These are phyloP conservation scores for Anser brachyrhynchus DNA, from an alignment of 2,113 vertebrate genomes.

Conservation along the genomic window DNA sequence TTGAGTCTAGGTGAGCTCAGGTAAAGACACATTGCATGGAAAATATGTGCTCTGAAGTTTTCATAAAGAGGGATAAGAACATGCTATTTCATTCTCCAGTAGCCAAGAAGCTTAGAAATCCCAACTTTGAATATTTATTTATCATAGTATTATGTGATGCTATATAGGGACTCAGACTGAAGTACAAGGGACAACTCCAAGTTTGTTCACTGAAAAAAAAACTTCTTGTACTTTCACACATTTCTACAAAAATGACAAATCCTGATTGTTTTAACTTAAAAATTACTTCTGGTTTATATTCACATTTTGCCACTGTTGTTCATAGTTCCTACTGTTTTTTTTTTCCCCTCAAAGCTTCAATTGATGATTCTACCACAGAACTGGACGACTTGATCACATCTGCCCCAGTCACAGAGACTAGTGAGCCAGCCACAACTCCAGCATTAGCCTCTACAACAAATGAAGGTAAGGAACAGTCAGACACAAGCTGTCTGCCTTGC, in stretches of 20 bases:
- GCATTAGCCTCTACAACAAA: fast-evolving
- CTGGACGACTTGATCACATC: fast-evolving
- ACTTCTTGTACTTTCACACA: background rate
- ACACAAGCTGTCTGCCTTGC: too few species aligned
- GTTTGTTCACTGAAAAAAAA: background rate
- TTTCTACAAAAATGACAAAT: background rate
- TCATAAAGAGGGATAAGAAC: background rate
- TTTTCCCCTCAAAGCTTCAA: background rate
- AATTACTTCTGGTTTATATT: background rate
- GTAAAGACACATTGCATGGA: background rate
- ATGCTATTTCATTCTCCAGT: background rate
- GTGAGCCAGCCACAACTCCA: fast-evolving
- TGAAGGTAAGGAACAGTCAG: background rate
- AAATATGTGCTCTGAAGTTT: background rate
- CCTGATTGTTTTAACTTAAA: background rate
- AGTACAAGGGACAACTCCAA: background rate
- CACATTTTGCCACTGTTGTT: background rate
- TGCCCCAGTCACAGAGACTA: fast-evolving
- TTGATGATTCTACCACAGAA: background rate
- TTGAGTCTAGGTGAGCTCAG: background rate
- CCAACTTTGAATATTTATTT: background rate
- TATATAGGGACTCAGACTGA: background rate
- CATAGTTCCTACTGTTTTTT: background rate
- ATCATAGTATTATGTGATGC: background rate
- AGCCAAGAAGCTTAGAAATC: background rate